These are phyloP conservation scores for Xiphydria camelus DNA, from an alignment of 2,888 invertebrate genomes.

Conservation along the genomic window DNA sequence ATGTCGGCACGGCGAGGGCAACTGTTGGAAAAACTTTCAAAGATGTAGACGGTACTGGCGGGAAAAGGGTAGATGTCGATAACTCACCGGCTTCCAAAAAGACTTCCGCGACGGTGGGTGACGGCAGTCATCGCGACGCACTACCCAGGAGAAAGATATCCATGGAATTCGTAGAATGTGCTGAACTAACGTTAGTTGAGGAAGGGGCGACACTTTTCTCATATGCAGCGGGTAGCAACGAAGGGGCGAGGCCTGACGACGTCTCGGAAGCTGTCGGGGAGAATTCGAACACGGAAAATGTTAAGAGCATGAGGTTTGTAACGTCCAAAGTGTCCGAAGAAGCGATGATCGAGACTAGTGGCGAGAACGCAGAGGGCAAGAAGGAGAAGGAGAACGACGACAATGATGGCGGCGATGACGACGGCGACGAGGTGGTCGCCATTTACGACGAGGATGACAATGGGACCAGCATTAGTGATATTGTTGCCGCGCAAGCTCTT, in stretches of 20 bases:
- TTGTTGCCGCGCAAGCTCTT: constrained; percentile 53
- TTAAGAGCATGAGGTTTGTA: constrained; percentile 49
- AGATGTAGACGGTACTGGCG: background rate
- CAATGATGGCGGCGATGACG: constrained; percentile 11
- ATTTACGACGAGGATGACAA: constrained; percentile 53
- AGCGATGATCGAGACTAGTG: constrained; percentile 29
- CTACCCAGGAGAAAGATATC: constrained; percentile 2
- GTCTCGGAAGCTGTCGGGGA: background rate
- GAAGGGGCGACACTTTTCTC: too few relatives aligned
- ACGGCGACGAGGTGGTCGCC: constrained; percentile 28
- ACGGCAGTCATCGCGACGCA: too few relatives aligned
- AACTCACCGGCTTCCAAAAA: background rate
- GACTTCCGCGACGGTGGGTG: background rate
- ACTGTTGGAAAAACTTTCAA: background rate
- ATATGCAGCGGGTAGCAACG: too few relatives aligned
- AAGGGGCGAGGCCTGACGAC: too few relatives aligned
- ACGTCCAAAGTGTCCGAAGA: constrained; percentile 49
- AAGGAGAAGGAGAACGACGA: constrained; percentile 21
- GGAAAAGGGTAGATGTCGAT: background rate
- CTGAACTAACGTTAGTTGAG: too few relatives aligned
- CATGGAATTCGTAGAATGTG: constrained; percentile 1
- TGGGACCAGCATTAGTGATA: constrained; percentile 54
- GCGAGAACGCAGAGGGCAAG: constrained; percentile 28
- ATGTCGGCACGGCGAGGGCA: background rate
- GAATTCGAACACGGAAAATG: too few relatives aligned